Evolutionary conservation across 2,888 invertebrate genomes (phyloP), one percentile per base, ranked within the genome.

Genomic region (Ypsolopha sequella): DNA sequence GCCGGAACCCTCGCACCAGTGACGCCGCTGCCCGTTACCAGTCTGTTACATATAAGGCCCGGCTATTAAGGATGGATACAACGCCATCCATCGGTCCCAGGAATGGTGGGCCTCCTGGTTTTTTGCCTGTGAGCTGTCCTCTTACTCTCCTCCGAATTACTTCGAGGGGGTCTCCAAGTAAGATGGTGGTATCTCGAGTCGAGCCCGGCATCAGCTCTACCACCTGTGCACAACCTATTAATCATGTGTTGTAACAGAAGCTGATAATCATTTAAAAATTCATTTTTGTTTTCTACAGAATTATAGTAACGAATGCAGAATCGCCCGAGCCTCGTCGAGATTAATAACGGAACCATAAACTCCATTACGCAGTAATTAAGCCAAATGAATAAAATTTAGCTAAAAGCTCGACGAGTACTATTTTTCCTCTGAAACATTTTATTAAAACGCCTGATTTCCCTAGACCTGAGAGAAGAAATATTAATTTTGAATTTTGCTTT

Each of bases 331-430:
- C 8, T 10, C 47, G 47, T 13, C 63, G 59, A 72, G 73, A 76
- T 80, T 76, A 76, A 76, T 76, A 77, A 78, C 75, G 67, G 67
- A 60, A 62, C 67, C 61, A 76, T 74, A 75, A 77, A 77, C 67
- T 74, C 70, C 70, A 73, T 77, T 75, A 80, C 74, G 67, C 66
- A 57, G 70, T 79, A 78, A 80, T 79, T 76, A 79, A 78, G 73
- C 74, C 73, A 70, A 76, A 80, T 73, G 73, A 72, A 70, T 71
- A 71, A 74, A 76, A 76, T 75, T 75, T 73, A 67, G 66, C 64
- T 68, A 68, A 72, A 68, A 70, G 66, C 65, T 64, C 61, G 10
- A 35, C 24, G 61, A 58, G 66, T 62, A 68, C 71, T 71, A 73
- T 74, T 72, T 74, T 68, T 14, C 68, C 63, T 60, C 53, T 59